Evolutionary conservation across 2,888 invertebrate genomes (phyloP).

Genomic region (Drepana falcataria): DNA sequence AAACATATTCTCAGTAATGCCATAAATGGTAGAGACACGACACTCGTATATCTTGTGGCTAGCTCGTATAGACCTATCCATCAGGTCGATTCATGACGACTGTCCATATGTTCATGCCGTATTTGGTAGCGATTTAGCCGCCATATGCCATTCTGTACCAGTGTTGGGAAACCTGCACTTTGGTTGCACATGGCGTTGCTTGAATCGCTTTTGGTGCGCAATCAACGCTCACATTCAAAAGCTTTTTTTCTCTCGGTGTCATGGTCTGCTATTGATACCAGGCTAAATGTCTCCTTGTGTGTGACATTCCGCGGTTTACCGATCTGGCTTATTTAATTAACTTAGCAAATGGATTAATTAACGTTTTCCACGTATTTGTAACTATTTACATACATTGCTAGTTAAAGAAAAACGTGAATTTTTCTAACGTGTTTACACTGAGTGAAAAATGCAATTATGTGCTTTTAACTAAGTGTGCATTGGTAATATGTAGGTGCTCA

Average conservation of each 20-base stretch:
- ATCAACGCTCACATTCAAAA: slow-evolving; percentile 49
- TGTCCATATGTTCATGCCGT: slow-evolving; percentile 53
- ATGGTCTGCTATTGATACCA: slow-evolving; percentile 30
- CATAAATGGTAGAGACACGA: slow-evolving; percentile 20
- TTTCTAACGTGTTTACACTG: neutral
- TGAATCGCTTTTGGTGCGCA: slow-evolving; percentile 51
- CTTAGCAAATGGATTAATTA: slow-evolving; percentile 5
- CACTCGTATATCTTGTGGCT: slow-evolving; percentile 28
- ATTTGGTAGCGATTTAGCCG: slow-evolving; percentile 60
- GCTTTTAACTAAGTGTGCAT: too few species aligned
- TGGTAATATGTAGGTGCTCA: too few species aligned
- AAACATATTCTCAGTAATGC: slow-evolving; percentile 14
- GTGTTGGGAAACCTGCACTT: slow-evolving; percentile 39
- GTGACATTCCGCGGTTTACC: slow-evolving; percentile 25
- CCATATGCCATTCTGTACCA: slow-evolving; percentile 56
- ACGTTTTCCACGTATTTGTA: neutral
- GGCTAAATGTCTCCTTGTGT: slow-evolving; percentile 17
- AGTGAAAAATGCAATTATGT: neutral
- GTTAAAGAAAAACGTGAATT: neutral
- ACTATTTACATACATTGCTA: neutral
- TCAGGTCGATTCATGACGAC: slow-evolving; percentile 28
- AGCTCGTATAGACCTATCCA: slow-evolving; percentile 46
- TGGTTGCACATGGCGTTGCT: slow-evolving; percentile 55
- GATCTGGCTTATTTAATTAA: slow-evolving; percentile 23
- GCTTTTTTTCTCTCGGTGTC: slow-evolving; percentile 20